Base-by-base conservation (phyloP, 2,888 invertebrate species). In the Drosophila macrospina region DNA sequence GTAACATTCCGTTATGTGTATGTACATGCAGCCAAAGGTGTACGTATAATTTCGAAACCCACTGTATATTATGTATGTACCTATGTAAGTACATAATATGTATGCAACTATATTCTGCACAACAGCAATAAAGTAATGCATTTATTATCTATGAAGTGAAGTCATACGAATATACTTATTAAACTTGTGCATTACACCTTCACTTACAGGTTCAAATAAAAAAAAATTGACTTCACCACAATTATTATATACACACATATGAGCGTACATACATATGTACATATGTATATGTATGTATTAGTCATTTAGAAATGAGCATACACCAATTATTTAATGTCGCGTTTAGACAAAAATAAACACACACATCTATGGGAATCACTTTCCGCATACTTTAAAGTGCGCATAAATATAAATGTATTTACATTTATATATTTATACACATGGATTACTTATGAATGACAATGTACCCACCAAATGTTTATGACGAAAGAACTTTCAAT, bases 11-110 rank as follows among this genome's bases (percentile, higher is more conserved):
- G 16, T 28, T 39, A 42, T 41, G 24, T 42, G 24, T 32, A 24
- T 55, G 39, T 36, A 36, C 36, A 45, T 28, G 11, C n/a, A 15
- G 26, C 5, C 41, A 13, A 6, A 10, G 30, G 30, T 54, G 52
- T 41, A 30, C 20, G 10, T 10, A 59, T 57, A 57, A 52, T 71
- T 71, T 13, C 39, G 34, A 16, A 30, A 30, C 45, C 13, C 20
- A 65, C 71, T 57, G 41, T 56, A 37, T 26, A 15, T 51, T 34
- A 41, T 1, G 39, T 41, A 57, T n/a, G 20, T 61, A 44, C 16
- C 6, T 37, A 70, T 47, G 16, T 37, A 70, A 41, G 16, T 24
- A 41, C 24, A 20, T 20, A 16, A 41, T 41, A 42, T 37, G 39
- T 44, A 16, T 37, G 30, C 47, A 54, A 15, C 39, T 32, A 41